Conservation (phyloP, 2,888 invertebrate genomes). For the Microctonus brassicae region DNA sequence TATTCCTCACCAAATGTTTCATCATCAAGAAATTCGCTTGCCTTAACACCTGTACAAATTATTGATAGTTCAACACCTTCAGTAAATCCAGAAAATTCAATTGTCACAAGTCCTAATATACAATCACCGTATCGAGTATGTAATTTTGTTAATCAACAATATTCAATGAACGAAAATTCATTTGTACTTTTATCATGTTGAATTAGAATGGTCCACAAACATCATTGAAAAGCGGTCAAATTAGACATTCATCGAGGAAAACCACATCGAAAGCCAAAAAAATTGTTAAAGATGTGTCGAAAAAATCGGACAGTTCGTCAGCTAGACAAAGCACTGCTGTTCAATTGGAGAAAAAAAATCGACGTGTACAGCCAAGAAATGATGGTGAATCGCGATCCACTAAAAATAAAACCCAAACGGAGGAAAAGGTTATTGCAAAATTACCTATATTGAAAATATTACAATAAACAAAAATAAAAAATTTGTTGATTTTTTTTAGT, state of each 20-base stretch:
- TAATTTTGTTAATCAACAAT: background rate
- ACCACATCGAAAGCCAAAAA: constrained; percentile 25
- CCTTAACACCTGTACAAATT: constrained; percentile 21
- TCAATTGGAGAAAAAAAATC: constrained; percentile 55
- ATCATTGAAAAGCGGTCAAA: constrained; percentile 2
- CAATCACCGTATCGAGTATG: constrained; percentile 32
- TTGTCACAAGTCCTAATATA: background rate
- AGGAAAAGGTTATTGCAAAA: constrained; percentile 50
- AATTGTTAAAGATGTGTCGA: constrained; percentile 7
- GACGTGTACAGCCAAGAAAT: constrained; percentile 50
- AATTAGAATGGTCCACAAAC: background rate
- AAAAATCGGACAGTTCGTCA: constrained; percentile 38
- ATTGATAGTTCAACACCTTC: constrained; percentile 15
- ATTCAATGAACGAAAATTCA: background rate
- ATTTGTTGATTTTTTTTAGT: constrained; percentile 41
- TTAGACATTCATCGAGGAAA: constrained; percentile 29
- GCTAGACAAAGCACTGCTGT: constrained; percentile 45
- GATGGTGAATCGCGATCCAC: constrained; percentile 31
- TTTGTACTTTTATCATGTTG: background rate
- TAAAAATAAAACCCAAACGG: constrained; percentile 39
- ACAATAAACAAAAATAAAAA: constrained; percentile 30
- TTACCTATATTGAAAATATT: constrained; percentile 13
- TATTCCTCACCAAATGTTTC: constrained; percentile 42
- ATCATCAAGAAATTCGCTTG: constrained; percentile 37
- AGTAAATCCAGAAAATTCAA: constrained; percentile 1